Evolutionary conservation across 2,888 invertebrate species (phyloP).

Genomic region (Chymomyza procnemis): DNA sequence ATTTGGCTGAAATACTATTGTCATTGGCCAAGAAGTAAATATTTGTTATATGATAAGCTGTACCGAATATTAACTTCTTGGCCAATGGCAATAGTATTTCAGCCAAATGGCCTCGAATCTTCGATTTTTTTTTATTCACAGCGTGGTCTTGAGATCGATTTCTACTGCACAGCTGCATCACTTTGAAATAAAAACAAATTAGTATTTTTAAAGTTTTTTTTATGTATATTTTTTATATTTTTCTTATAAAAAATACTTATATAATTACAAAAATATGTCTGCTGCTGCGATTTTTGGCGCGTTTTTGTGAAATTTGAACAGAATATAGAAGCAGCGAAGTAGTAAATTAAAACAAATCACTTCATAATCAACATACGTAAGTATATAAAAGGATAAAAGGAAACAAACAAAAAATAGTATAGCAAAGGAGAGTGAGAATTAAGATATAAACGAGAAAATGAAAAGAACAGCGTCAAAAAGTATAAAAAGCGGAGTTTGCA

Average conservation of each 20-base stretch:
- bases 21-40: too few relatives aligned
- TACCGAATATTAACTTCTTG: too few relatives aligned
- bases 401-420: conserved; percentile 51
- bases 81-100: too few relatives aligned
- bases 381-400: conserved; percentile 23
- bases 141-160: too few relatives aligned
- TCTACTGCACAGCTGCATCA: too few relatives aligned
- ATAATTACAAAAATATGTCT: conserved; percentile 69
- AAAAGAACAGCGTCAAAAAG: not conserved
- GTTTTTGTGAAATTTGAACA: conserved; percentile 55
- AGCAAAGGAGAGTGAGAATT: not conserved
- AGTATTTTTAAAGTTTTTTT: not conserved
- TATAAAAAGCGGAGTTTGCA: not conserved
- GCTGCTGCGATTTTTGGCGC: conserved; percentile 72
- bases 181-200: not conserved
- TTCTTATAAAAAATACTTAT: conserved; percentile 76
- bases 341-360: conserved; percentile 58
- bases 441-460: not conserved
- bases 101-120: too few relatives aligned
- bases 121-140: too few relatives aligned
- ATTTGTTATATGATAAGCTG: too few relatives aligned
- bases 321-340: conserved; percentile 58
- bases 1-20: too few relatives aligned
- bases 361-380: conserved; percentile 49
- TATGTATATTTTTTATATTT: conserved; percentile 67